A percentile compares a stretch with the other conserved stretches of the same genome.
Conservation (phyloP, 2,797 vertebrate species). For the Gadopsis bispinosus region DNA sequence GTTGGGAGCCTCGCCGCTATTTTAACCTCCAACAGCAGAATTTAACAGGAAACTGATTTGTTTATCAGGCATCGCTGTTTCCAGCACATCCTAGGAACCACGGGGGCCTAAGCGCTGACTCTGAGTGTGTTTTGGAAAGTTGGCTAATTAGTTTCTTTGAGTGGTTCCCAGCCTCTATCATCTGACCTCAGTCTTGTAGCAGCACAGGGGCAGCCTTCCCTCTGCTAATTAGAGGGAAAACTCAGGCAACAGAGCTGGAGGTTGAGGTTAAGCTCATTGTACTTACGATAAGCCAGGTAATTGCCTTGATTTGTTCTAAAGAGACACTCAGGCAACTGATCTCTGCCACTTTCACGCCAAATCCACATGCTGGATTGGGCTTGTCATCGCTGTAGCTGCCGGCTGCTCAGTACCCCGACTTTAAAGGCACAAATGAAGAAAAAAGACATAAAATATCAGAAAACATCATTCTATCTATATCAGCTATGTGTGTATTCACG, state of each 20-base stretch:
- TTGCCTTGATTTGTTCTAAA: slow-evolving; percentile 57
- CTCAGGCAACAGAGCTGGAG: slow-evolving; percentile 57
- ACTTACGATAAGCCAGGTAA: slow-evolving; percentile 71
- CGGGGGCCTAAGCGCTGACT: background rate
- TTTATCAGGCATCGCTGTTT: slow-evolving; percentile 57
- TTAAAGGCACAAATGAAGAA: background rate
- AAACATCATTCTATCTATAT: background rate
- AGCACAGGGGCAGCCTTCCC: slow-evolving; percentile 48
- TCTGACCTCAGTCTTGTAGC: slow-evolving; percentile 67
- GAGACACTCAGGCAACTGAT: slow-evolving; percentile 59
- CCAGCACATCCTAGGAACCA: slow-evolving; percentile 42
- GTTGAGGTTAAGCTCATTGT: slow-evolving; percentile 76
- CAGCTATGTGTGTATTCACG: background rate
- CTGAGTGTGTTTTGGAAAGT: slow-evolving; percentile 67
- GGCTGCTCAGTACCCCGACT: background rate
- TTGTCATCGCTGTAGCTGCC: slow-evolving; percentile 1
- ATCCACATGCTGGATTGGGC: slow-evolving; percentile 25
- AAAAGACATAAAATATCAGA: background rate
- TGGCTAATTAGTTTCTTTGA: slow-evolving; percentile 68
- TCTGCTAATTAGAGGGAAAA: slow-evolving; percentile 75
- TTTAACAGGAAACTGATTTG: slow-evolving; percentile 55
- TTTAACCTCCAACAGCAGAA: slow-evolving; percentile 14
- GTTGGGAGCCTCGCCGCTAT: slow-evolving; percentile 13
- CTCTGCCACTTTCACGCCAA: slow-evolving; percentile 55
- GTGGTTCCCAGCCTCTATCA: slow-evolving; percentile 70